phyloP scores from a whole-genome alignment of 1,140 invertebrate species.

The Mercenaria mercenaria region DNA sequence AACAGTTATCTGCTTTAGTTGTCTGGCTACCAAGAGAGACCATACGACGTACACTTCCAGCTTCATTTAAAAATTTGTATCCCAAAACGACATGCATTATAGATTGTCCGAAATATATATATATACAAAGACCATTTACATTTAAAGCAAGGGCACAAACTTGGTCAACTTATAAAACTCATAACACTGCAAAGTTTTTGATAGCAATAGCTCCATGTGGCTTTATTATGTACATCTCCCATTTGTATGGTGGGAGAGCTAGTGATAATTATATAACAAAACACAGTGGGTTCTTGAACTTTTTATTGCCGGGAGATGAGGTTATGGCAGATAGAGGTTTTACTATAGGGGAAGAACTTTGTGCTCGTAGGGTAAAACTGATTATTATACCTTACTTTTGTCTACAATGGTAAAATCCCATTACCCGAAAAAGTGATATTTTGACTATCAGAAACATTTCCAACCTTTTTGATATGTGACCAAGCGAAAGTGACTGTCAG shows the following conservation, averaged over 20 bases:
- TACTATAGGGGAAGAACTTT: slow-evolving; percentile 53
- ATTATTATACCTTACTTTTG: too few species aligned
- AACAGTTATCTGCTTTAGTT: not conserved
- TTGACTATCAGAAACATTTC: too few species aligned
- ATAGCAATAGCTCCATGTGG: slow-evolving; percentile 79
- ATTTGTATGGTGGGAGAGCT: slow-evolving; percentile 75
- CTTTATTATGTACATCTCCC: slow-evolving; percentile 76
- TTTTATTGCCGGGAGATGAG: slow-evolving; percentile 71
- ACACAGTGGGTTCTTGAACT: slow-evolving; percentile 75
- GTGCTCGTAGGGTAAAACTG: not conserved
- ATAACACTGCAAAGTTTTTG: slow-evolving; percentile 77
- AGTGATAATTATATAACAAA: slow-evolving; percentile 77
- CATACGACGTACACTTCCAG: slow-evolving; percentile 39
- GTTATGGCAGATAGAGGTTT: slow-evolving; percentile 75
- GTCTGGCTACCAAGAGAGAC: slow-evolving; percentile 63
- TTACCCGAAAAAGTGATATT: too few species aligned
- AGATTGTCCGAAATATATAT: slow-evolving; percentile 71
- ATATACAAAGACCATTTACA: slow-evolving; percentile 66
- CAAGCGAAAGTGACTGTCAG: too few species aligned
- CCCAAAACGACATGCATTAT: slow-evolving; percentile 65
- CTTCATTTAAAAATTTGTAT: slow-evolving; percentile 51
- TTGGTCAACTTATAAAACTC: slow-evolving; percentile 64
- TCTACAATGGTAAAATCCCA: too few species aligned
- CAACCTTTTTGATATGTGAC: too few species aligned
- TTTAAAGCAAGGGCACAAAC: slow-evolving; percentile 50